Conservation (phyloP, 1,140 invertebrate species). For the Diorhabda sublineata region DNA sequence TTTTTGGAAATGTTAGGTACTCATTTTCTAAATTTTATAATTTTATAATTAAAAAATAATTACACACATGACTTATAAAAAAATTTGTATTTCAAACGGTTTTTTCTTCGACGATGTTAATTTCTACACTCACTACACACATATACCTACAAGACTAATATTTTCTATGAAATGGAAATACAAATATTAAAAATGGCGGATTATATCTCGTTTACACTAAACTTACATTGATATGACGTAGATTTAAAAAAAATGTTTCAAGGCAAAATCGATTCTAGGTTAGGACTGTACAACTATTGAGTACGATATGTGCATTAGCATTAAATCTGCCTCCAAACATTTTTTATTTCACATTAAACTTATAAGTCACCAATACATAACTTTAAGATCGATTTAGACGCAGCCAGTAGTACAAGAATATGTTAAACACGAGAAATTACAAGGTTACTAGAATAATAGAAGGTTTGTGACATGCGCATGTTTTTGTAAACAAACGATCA, state of each 20-base stretch:
- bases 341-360: constrained; percentile 1
- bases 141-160: constrained; percentile 43
- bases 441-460: too few relatives aligned
- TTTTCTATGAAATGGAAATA: constrained; percentile 28
- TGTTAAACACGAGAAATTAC: too few relatives aligned
- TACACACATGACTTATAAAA: constrained; percentile 25
- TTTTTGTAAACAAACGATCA: too few relatives aligned
- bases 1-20: constrained; percentile 3
- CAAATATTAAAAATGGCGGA: neutral
- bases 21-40: neutral
- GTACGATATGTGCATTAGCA: constrained; percentile 23
- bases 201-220: neutral
- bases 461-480: too few relatives aligned
- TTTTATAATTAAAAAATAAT: constrained; percentile 8
- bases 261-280: constrained; percentile 26
- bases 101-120: neutral
- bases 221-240: constrained; percentile 42
- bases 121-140: constrained; percentile 44
- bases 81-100: neutral
- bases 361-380: too few relatives aligned
- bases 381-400: too few relatives aligned
- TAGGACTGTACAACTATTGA: constrained; percentile 27
- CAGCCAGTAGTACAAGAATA: too few relatives aligned
- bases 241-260: constrained; percentile 35
- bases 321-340: constrained; percentile 26